Evolutionary conservation across 2,113 vertebrate species (phyloP).

Genomic region (Daboia siamensis): DNA sequence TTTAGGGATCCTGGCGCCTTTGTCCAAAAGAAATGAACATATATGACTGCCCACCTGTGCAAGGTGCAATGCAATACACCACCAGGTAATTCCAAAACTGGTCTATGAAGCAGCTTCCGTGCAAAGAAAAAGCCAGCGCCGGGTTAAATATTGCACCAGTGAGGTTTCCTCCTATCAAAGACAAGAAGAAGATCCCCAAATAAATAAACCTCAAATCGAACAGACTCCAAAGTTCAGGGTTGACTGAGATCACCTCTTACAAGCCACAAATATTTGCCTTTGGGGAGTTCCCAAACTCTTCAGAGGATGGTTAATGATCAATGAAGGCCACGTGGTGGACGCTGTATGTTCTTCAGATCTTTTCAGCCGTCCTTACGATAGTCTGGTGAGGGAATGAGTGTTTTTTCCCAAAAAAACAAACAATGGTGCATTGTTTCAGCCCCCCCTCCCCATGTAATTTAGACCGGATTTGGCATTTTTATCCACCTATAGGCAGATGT

Average conservation of each 20-base stretch:
- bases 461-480: no score
- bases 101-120: slow-evolving; percentile 82
- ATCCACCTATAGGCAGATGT: no score
- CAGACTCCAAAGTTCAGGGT: slow-evolving; percentile 3
- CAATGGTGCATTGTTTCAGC: background rate
- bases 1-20: background rate
- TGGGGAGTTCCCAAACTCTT: background rate
- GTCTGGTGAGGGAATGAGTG: background rate
- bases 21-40: background rate
- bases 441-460: no score
- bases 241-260: no score
- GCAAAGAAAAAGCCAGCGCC: slow-evolving; percentile 85
- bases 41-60: slow-evolving; percentile 76
- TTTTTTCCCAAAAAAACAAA: background rate
- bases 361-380: background rate
- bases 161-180: slow-evolving; percentile 77
- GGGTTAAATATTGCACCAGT: slow-evolving; percentile 94
- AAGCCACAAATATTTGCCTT: background rate
- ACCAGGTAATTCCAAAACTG: slow-evolving; percentile 76
- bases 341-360: background rate
- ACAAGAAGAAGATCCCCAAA: background rate
- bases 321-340: no score
- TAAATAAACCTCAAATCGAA: no score
- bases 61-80: slow-evolving; percentile 88
- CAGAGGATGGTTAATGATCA: background rate